Conservation (phyloP, 2,888 invertebrate species). For the Hartigia nigra region DNA sequence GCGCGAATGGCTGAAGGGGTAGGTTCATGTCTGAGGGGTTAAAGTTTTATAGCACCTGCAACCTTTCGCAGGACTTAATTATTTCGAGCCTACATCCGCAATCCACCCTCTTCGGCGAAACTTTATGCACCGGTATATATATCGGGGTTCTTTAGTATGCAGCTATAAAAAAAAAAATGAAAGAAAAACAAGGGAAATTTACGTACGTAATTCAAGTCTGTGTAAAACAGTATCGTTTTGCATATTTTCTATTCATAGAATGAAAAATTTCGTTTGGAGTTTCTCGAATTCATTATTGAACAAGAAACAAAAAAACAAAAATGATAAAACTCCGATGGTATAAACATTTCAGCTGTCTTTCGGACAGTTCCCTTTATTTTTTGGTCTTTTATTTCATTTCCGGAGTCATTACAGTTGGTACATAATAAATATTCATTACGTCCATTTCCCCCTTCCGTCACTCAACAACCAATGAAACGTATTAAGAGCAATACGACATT, state of each 20-base stretch:
- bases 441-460: background rate
- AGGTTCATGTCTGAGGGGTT: background rate
- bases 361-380: background rate
- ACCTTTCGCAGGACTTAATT: conserved; percentile 47
- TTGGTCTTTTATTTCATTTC: background rate
- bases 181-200: background rate
- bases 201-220: background rate
- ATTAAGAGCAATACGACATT: background rate
- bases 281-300: background rate
- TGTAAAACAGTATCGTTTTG: background rate
- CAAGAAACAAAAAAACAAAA: background rate
- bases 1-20: background rate
- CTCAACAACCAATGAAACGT: background rate
- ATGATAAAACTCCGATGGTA: too few relatives aligned
- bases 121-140: background rate
- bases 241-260: background rate
- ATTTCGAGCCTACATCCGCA: conserved; percentile 38
- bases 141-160: background rate
- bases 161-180: background rate
- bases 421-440: background rate
- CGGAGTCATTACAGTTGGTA: background rate
- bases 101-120: conserved; percentile 25
- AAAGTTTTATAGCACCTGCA: conserved; percentile 39
- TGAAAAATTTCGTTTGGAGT: background rate
- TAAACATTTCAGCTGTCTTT: background rate